Evolutionary conservation across 2,888 invertebrate genomes (phyloP), one percentile per base, ranked within the genome.

Genomic region (Griposia aprilina): DNA sequence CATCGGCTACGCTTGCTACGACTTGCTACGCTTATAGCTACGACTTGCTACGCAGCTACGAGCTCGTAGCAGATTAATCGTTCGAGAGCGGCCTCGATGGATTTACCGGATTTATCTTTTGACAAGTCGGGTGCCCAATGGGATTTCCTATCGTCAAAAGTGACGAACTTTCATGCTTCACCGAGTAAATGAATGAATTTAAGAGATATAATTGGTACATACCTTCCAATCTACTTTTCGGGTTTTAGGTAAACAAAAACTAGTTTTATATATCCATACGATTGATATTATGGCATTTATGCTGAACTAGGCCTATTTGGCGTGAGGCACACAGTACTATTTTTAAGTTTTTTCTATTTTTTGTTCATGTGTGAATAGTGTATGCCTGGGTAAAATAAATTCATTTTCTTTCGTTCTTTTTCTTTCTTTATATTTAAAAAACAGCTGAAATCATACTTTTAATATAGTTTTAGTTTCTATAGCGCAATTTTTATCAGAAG

Each of bases 41-140:
- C 20, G 41, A 26, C 13, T 13, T 10, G 66, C 67, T 73, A 67
- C 74, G 67, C 60, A 48, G 76, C 36, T 70, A 65, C 55, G n/a
- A 30, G 17, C 11, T 66, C 52, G 11, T 62, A 72, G 60, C 41
- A 41, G 8, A 62, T 30, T 79, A 0, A 41, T 26, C 17, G 17
- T n/a, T 10, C 6, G 48, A 41, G 20, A 52, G 17, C 11, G 52
- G 13, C 66, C 26, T 59, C 59, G 41, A 17, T 50, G 17, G 30
- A 67, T 71, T 66, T 17, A 8, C 6, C 23, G 30, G n/a, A 20
- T 41, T 36, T 13, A 13, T 65, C n/a, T 50, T 26, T 26, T 60
- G 26, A 17, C 8, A 57, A 30, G 30, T 45, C 20, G 13, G 10
- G 17, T 2, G 4, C 4, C 13, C 5, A 48, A 36, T 63, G 48